Evolutionary conservation across 1,140 invertebrate genomes (phyloP).

Genomic region (Microplitis mediator): DNA sequence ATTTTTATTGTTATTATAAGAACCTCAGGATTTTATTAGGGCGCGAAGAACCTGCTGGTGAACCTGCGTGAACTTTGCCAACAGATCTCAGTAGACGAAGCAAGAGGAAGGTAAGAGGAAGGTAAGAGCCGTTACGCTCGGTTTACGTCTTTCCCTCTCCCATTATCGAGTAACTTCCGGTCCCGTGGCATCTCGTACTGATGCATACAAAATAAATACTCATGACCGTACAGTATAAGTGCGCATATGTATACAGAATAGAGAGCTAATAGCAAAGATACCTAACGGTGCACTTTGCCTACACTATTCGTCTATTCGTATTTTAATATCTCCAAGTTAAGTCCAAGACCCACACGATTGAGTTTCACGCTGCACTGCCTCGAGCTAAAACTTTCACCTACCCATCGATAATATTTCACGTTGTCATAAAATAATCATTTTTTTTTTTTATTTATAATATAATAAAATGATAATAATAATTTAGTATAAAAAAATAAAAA

Average conservation of each 20-base stretch:
- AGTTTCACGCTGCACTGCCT: slow-evolving; percentile 11
- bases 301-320: slow-evolving; percentile 14
- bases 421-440: not conserved
- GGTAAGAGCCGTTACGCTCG: slow-evolving; percentile 29
- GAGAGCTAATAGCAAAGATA: not conserved
- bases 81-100: not conserved
- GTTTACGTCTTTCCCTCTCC: slow-evolving; percentile 21
- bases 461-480: not conserved
- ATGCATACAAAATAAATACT: not conserved
- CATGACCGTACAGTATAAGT: too few species aligned
- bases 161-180: slow-evolving; percentile 27
- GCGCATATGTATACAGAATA: not conserved
- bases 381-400: slow-evolving; percentile 18
- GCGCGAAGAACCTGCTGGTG: slow-evolving; percentile 24
- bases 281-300: slow-evolving; percentile 25
- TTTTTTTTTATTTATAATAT: too few species aligned
- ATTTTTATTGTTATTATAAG: not conserved
- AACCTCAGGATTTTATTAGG: not conserved
- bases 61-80: slow-evolving; percentile 37
- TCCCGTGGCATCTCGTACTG: slow-evolving; percentile 21
- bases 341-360: slow-evolving; percentile 10
- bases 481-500: not conserved
- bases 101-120: slow-evolving; percentile 13
- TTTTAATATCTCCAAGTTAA: not conserved
- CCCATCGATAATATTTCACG: slow-evolving; percentile 3